Evolutionary conservation across 2,113 vertebrate species (phyloP).

Genomic region (Grallaria varia): DNA sequence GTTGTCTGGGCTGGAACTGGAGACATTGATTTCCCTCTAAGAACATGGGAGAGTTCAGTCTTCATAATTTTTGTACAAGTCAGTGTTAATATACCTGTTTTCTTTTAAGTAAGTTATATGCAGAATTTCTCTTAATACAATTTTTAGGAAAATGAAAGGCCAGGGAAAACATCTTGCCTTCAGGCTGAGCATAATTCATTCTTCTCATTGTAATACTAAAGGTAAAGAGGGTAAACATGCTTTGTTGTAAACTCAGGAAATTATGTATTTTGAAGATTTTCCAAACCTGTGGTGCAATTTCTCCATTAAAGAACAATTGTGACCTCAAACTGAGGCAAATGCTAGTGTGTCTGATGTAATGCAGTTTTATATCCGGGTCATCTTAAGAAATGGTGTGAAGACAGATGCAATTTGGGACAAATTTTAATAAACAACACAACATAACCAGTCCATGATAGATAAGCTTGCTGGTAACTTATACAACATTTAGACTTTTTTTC

Average conservation of each 20-base stretch:
- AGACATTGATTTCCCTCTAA: not conserved
- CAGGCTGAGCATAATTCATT: not conserved
- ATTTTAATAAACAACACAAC: not conserved
- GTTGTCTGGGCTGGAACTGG: not conserved
- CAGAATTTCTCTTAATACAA: not conserved
- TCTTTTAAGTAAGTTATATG: not conserved
- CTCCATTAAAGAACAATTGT: not conserved
- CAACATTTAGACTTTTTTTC: not conserved
- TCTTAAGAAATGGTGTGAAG: not conserved
- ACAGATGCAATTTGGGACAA: not conserved
- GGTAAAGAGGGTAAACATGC: not conserved
- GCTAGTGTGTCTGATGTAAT: not conserved
- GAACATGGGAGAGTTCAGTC: not conserved
- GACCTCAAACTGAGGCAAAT: not conserved
- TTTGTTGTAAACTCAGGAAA: not conserved
- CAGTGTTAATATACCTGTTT: not conserved
- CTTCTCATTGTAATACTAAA: not conserved
- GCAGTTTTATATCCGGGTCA: not conserved
- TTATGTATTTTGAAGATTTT: not conserved
- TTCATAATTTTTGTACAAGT: not conserved
- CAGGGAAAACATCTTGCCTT: not conserved
- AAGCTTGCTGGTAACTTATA: not conserved
- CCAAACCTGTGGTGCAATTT: fast-evolving
- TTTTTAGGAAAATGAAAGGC: not conserved
- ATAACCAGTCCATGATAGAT: not conserved